Percentiles rank a stretch among this genome's conserved stretches.
Conservation (phyloP, 2,888 invertebrate species). For the Ferdinandea cuprea region DNA sequence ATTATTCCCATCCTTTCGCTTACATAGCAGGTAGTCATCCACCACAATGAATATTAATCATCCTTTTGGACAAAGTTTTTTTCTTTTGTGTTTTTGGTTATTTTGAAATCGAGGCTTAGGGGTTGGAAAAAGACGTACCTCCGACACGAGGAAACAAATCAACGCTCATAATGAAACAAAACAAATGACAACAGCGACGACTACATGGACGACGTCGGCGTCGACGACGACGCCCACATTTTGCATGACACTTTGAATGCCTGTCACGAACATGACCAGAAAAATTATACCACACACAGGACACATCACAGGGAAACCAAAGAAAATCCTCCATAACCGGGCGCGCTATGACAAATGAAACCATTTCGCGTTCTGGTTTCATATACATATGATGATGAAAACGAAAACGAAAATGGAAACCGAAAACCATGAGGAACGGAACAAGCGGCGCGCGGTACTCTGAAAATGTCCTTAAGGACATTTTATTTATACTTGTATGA, state of each 20-base stretch:
- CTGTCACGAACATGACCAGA: slow-evolving; percentile 72
- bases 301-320: slow-evolving; percentile 40
- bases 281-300: slow-evolving; percentile 56
- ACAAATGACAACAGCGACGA: slow-evolving; percentile 30
- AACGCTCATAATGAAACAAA: slow-evolving; percentile 58
- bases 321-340: slow-evolving; percentile 47
- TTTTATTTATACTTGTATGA: slow-evolving; percentile 7
- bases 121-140: neutral
- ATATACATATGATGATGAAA: no score
- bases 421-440: slow-evolving; percentile 1
- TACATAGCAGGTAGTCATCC: slow-evolving; percentile 7
- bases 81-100: neutral
- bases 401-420: no score
- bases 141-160: slow-evolving; percentile 44
- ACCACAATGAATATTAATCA: slow-evolving; percentile 50
- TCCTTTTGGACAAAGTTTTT: neutral
- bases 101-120: neutral
- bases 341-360: slow-evolving; percentile 59
- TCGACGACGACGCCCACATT: slow-evolving; percentile 56
- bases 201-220: slow-evolving; percentile 21
- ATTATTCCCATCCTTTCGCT: slow-evolving; percentile 11
- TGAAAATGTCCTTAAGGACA: slow-evolving; percentile 38
- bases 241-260: slow-evolving; percentile 73
- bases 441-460: slow-evolving; percentile 1
- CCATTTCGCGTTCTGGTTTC: slow-evolving; percentile 48